These are phyloP conservation scores for Pygoscelis antarcticus DNA, from an alignment of 2,113 vertebrate genomes.

Conservation along the genomic window DNA sequence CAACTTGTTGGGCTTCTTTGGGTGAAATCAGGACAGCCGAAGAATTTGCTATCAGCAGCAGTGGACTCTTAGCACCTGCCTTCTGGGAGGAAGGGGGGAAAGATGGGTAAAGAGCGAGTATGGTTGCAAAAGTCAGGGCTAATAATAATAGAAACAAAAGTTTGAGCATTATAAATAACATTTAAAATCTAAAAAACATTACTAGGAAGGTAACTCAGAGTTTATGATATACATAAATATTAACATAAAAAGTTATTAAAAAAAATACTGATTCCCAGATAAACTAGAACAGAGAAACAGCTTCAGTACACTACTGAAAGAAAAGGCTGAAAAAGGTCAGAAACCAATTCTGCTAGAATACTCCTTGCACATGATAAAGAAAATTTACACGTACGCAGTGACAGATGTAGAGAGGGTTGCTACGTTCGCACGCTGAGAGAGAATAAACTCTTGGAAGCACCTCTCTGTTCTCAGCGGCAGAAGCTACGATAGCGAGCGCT, in stretches of 20 bases:
- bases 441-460: not conserved
- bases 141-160: not conserved
- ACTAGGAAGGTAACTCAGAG: not conserved
- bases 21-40: not conserved
- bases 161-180: not conserved
- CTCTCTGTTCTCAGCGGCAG: not conserved
- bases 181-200: not conserved
- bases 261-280: not conserved
- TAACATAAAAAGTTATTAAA: not conserved
- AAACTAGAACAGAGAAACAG: not conserved
- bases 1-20: not conserved
- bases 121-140: not conserved
- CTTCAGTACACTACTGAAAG: not conserved
- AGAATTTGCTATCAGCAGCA: not conserved
- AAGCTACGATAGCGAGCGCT: rapidly evolving
- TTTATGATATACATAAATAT: not conserved
- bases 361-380: not conserved
- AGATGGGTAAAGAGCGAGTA: not conserved
- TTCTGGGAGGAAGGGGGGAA: not conserved
- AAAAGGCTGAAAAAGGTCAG: not conserved
- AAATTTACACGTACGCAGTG: rapidly evolving
- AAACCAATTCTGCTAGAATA: not conserved
- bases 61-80: no score
- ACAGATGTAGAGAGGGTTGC: not conserved
- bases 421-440: not conserved